phyloP scores from a whole-genome alignment of 2,797 vertebrate species.

The Amniataba percoides region DNA sequence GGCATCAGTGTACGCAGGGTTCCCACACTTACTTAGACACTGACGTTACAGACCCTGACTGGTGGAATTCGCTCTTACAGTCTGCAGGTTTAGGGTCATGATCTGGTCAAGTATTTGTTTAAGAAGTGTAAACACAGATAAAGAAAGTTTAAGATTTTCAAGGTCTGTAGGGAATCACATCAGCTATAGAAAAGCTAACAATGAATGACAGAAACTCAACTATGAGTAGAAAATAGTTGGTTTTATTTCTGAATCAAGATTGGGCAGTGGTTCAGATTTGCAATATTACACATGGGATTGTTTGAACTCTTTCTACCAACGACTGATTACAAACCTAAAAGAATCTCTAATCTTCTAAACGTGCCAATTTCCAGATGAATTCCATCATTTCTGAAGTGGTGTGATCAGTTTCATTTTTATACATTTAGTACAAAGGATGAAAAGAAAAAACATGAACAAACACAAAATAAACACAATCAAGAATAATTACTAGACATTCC shows the following conservation, averaged over 20 bases:
- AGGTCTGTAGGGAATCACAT: neutral
- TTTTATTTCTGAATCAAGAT: conserved; percentile 69
- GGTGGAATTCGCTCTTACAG: conserved; percentile 15
- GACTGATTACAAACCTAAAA: neutral
- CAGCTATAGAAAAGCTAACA: neutral
- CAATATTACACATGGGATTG: conserved; percentile 4
- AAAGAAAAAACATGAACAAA: conserved; percentile 26
- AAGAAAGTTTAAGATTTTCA: neutral
- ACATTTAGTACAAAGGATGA: conserved; percentile 38
- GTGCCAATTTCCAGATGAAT: neutral
- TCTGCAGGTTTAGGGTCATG: conserved; percentile 1
- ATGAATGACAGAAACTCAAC: neutral
- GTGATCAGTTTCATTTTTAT: conserved; percentile 29
- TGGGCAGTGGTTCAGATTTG: conserved; percentile 24
- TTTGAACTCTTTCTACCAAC: conserved; percentile 16
- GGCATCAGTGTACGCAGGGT: conserved; percentile 2
- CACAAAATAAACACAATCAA: neutral
- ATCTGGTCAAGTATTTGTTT: no score
- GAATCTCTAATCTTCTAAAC: neutral
- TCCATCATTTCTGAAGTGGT: conserved; percentile 11
- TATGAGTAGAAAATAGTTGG: conserved; percentile 26
- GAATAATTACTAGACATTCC: conserved; percentile 57
- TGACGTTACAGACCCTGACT: neutral
- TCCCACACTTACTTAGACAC: conserved; percentile 42
- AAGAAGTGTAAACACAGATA: no score